Evolutionary conservation across 1,140 invertebrate species (phyloP).

Genomic region (Pachypsylla venusta): DNA sequence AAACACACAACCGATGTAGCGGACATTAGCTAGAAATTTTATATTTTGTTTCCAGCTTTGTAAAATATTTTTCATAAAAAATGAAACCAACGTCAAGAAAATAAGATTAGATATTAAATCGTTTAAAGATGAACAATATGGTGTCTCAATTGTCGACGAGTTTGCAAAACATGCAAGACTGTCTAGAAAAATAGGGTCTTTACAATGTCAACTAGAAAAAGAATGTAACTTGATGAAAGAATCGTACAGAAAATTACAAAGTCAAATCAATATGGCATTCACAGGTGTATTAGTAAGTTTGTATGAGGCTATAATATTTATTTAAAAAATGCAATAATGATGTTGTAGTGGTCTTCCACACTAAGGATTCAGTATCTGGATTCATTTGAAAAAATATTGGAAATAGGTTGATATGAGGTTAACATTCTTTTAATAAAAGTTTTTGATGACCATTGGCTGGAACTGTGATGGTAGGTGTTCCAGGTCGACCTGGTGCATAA

Average conservation of each 20-base stretch:
- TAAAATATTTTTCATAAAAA: neutral
- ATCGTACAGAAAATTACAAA: neutral
- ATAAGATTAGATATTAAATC: slow-evolving; percentile 28
- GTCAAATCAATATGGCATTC: neutral
- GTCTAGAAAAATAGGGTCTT: slow-evolving; percentile 35
- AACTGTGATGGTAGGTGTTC: too few species aligned
- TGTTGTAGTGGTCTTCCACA: too few species aligned
- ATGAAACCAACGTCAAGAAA: neutral
- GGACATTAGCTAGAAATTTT: too few species aligned
- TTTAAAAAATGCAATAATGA: too few species aligned
- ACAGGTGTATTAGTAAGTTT: neutral
- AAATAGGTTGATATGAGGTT: too few species aligned
- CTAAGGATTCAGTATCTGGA: too few species aligned
- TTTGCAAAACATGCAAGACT: slow-evolving; percentile 43
- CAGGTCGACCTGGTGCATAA: too few species aligned
- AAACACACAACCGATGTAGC: too few species aligned
- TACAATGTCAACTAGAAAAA: slow-evolving; percentile 31
- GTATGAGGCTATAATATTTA: too few species aligned
- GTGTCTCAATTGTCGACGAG: slow-evolving; percentile 38
- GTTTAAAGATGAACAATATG: slow-evolving; percentile 34
- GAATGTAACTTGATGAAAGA: slow-evolving; percentile 26
- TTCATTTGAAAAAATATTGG: too few species aligned
- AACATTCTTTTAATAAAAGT: too few species aligned
- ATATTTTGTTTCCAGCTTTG: neutral
- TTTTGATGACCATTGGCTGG: too few species aligned